Conservation (phyloP, 2,888 invertebrate species). For the Andrena chrysosceles region DNA sequence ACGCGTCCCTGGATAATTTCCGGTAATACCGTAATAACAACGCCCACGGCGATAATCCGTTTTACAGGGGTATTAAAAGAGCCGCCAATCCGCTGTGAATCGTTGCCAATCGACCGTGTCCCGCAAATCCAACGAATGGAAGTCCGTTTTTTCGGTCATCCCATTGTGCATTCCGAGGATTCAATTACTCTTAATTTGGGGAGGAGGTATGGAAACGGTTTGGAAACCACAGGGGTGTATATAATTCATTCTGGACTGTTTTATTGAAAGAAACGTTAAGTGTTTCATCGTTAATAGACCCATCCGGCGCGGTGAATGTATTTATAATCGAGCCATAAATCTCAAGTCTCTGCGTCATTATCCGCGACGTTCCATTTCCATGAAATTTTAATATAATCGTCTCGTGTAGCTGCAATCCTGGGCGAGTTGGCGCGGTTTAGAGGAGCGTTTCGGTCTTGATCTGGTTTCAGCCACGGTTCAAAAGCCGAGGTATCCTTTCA, state of each 20-base stretch:
- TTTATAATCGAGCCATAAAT: slow-evolving; percentile 12
- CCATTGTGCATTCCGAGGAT: too few relatives aligned
- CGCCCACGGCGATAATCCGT: slow-evolving; percentile 20
- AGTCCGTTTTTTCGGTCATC: too few relatives aligned
- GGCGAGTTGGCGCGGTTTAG: slow-evolving; percentile 4
- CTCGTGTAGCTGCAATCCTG: neutral
- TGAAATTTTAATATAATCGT: slow-evolving; percentile 32
- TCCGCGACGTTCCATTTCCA: neutral
- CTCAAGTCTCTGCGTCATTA: slow-evolving; percentile 1
- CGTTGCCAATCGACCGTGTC: neutral
- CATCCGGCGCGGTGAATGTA: neutral
- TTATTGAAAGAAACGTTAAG: too few relatives aligned
- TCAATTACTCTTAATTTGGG: too few relatives aligned
- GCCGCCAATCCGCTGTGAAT: slow-evolving; percentile 3
- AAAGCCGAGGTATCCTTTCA: neutral
- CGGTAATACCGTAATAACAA: slow-evolving; percentile 28
- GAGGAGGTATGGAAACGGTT: too few relatives aligned
- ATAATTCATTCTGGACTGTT: too few relatives aligned
- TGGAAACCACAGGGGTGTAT: too few relatives aligned
- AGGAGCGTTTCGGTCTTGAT: slow-evolving; percentile 3
- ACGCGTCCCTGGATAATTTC: slow-evolving; percentile 29
- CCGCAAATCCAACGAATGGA: too few relatives aligned
- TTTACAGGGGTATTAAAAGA: slow-evolving; percentile 23
- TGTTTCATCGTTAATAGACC: neutral
- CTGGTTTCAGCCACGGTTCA: neutral